A percentile compares a stretch with the other conserved stretches of the same genome.
These are phyloP conservation scores for Augochlora pura DNA, from an alignment of 1,140 invertebrate genomes.

Conservation along the genomic window DNA sequence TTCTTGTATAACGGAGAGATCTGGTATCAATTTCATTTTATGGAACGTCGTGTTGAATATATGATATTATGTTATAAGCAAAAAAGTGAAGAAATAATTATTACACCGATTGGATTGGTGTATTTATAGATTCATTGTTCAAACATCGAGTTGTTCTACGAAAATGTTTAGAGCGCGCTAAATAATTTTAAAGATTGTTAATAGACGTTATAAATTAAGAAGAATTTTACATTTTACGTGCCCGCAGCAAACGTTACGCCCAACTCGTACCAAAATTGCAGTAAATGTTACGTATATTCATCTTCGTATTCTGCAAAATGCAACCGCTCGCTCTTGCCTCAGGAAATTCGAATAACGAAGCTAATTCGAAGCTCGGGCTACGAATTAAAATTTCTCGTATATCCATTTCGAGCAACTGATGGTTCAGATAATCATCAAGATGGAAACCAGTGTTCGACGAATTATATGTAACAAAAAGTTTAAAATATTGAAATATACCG, in stretches of 20 bases:
- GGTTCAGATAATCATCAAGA: neutral
- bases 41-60: too few species aligned
- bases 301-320: neutral
- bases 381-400: slow-evolving; percentile 14
- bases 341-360: slow-evolving; percentile 27
- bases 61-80: too few species aligned
- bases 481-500: neutral
- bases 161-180: too few species aligned
- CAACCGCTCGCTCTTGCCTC: neutral
- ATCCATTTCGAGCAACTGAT: neutral
- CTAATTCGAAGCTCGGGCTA: slow-evolving; percentile 1
- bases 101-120: too few species aligned
- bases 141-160: too few species aligned
- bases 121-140: too few species aligned
- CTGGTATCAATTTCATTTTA: too few species aligned
- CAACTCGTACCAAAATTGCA: neutral
- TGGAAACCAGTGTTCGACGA: neutral
- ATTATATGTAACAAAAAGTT: neutral
- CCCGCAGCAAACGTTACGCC: neutral
- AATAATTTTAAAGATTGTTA: too few species aligned
- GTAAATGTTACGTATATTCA: neutral
- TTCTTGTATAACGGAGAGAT: too few species aligned
- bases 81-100: too few species aligned
- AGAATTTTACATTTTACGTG: too few species aligned
- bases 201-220: too few species aligned